Percentiles rank a stretch among this genome's conserved stretches.
phyloP scores from a whole-genome alignment of 2,113 vertebrate species.

The Pagrus major region DNA sequence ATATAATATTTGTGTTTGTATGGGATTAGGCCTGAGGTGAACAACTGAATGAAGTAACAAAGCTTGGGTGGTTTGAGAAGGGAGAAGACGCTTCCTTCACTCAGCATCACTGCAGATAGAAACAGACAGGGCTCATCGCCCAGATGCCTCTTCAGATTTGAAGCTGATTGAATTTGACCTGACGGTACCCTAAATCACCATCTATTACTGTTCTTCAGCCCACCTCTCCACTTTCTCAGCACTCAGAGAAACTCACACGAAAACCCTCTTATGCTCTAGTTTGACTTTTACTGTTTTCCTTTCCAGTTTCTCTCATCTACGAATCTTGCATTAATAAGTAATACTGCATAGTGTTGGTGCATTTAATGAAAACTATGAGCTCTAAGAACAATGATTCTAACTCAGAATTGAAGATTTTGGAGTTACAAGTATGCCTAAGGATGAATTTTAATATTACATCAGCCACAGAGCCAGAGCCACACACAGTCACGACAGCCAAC shows the following conservation, averaged over 20 bases:
- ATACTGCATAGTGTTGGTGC: too few relatives aligned
- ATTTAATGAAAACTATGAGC: too few relatives aligned
- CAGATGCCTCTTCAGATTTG: slow-evolving; percentile 53
- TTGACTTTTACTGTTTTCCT: slow-evolving; percentile 15
- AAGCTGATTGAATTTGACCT: slow-evolving; percentile 57
- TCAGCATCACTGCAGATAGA: slow-evolving; percentile 57
- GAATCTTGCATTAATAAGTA: not conserved
- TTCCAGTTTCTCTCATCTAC: not conserved
- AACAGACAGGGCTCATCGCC: slow-evolving; percentile 50
- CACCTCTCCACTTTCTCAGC: slow-evolving; percentile 10
- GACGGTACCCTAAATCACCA: slow-evolving; percentile 46
- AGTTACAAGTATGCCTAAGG: not conserved
- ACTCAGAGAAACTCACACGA: slow-evolving; percentile 1
- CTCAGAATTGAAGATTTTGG: not conserved
- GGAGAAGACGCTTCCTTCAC: slow-evolving; percentile 13
- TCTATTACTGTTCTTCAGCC: slow-evolving; percentile 39
- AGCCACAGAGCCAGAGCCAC: not conserved
- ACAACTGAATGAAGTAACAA: slow-evolving; percentile 18
- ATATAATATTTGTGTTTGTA: slow-evolving; percentile 32
- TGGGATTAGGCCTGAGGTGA: slow-evolving; percentile 19
- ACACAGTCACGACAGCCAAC: not conserved
- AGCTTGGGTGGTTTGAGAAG: slow-evolving; percentile 26
- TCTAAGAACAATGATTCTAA: not conserved
- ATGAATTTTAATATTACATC: slow-evolving; percentile 1
- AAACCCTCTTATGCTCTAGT: not conserved